Evolutionary conservation across 2,113 vertebrate genomes (phyloP), one percentile per base, ranked within the genome.

Genomic region (Sander vitreus): DNA sequence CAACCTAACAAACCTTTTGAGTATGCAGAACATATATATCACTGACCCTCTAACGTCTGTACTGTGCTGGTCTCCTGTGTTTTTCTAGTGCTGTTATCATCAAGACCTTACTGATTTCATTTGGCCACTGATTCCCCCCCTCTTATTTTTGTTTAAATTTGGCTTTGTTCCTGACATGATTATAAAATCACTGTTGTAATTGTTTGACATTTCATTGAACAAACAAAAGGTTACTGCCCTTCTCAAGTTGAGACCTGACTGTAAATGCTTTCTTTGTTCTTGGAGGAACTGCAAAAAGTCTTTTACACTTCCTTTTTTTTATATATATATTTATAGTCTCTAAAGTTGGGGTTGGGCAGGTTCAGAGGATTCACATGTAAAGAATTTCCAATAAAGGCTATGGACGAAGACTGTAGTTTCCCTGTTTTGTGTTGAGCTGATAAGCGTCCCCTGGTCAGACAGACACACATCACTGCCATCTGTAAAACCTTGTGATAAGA

Each of bases 291-390:
- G 71, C 84, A 80, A 85, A 80, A 90, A 87, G 73, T 80, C 88
- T 92, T 91, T 93, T 89, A 90, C 92, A 92, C 85, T 77, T 79
- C 45, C 33, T 81, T 88, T 89, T 88, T 92, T 85, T 69, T 88
- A 92, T 86, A 92, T 92, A 88, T 92, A 92, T 94, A 93, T 93
- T 92, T 92, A 92, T 93, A 93, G 92, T 92, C 84, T 91, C 85
- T 89, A 83, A 90, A 90, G 69, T 69, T 87, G 85, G 75, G 78
- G 83, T 84, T 75, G 70, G 81, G 80, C 59, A 75, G 76, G 80
- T 67, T 80, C 8, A 45, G 68, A 91, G 66, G 81, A 85, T 76
- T 92, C 84, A 80, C 73, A 47, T 89, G 86, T 94, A 92, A 91
- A 88, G 80, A 86, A 89, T 89, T 90, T 88, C 78, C 81, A 92